A percentile compares a stretch with the other conserved stretches of the same genome.
These are phyloP conservation scores for Eulemur coronatus DNA, from an alignment of 2,797 vertebrate species.

Conservation along the genomic window DNA sequence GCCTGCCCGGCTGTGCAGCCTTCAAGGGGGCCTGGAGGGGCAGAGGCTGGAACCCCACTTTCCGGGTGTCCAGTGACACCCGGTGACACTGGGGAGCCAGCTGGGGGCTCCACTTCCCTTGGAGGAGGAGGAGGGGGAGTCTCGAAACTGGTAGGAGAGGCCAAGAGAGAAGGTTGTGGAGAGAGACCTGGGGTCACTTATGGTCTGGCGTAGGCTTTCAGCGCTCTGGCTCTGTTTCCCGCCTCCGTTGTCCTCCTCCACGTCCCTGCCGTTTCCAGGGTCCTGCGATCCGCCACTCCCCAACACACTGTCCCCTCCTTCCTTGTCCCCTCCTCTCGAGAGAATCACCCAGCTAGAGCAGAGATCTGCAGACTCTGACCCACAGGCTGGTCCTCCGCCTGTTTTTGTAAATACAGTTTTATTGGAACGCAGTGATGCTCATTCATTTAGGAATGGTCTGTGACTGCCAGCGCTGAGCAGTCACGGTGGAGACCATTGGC, in stretches of 20 bases:
- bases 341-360: background rate
- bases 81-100: background rate
- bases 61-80: rapidly evolving
- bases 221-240: background rate
- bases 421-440: background rate
- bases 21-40: background rate
- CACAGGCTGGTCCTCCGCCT: background rate
- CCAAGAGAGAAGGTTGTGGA: background rate
- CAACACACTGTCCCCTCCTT: background rate
- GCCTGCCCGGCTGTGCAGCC: background rate
- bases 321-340: background rate
- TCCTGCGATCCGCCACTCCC: too few species aligned
- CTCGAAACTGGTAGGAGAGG: background rate
- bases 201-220: rapidly evolving
- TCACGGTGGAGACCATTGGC: background rate
- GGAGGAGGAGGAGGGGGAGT: background rate
- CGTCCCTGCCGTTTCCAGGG: background rate
- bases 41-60: background rate
- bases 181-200: background rate
- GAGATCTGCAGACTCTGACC: background rate
- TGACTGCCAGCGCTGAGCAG: background rate
- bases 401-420: background rate
- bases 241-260: background rate
- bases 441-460: background rate
- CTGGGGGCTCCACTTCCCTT: too few species aligned